phyloP scores from a whole-genome alignment of 2,888 invertebrate species.

The Tinea pellionella region DNA sequence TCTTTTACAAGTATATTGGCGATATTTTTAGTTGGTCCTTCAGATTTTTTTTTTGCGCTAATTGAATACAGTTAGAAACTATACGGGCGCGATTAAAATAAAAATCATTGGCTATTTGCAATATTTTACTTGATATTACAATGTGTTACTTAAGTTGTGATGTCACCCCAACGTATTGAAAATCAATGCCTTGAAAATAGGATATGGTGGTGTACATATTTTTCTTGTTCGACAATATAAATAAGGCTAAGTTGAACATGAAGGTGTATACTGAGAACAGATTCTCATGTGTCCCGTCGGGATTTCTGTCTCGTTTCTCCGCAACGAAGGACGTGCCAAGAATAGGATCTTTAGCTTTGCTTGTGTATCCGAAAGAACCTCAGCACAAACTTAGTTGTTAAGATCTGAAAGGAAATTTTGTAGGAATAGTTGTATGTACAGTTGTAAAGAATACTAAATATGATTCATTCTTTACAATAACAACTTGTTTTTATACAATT shows the following conservation, averaged over 20 bases:
- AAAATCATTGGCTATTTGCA: no score
- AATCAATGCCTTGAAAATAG: slow-evolving; percentile 1
- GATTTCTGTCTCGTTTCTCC: slow-evolving; percentile 60
- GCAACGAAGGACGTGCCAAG: slow-evolving; percentile 49
- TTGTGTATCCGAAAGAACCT: slow-evolving; percentile 7
- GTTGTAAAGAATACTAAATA: slow-evolving; percentile 1
- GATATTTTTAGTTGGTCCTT: neutral
- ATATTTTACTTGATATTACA: no score
- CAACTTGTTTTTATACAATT: neutral
- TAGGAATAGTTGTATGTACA: neutral
- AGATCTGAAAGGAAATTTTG: neutral
- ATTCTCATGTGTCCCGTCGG: slow-evolving; percentile 44
- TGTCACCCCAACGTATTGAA: neutral
- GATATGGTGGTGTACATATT: slow-evolving; percentile 36
- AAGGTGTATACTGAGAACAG: slow-evolving; percentile 43
- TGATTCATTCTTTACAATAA: neutral
- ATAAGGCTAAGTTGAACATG: slow-evolving; percentile 48
- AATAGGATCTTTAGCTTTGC: slow-evolving; percentile 27
- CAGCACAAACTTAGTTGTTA: slow-evolving; percentile 4
- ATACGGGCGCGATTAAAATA: no score
- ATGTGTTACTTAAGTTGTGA: no score
- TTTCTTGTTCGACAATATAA: slow-evolving; percentile 50
- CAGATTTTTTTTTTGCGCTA: neutral
- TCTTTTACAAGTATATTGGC: neutral
- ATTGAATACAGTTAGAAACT: neutral